These are phyloP conservation scores for Rhopalosiphum maidis DNA, from an alignment of 1,140 invertebrate genomes.

Conservation along the genomic window DNA sequence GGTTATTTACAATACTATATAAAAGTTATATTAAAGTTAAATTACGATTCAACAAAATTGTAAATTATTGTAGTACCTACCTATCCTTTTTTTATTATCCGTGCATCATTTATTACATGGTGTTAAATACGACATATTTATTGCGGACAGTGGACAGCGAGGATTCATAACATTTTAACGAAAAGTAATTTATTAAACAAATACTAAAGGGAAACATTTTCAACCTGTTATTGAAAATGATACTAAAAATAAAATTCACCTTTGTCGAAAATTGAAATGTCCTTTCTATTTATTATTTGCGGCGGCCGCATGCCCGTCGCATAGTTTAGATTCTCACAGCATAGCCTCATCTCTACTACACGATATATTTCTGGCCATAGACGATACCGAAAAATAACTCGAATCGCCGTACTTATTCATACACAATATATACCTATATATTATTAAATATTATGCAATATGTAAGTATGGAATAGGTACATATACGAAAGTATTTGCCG, in stretches of 20 bases:
- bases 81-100: neutral
- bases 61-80: neutral
- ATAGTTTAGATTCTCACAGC: neutral
- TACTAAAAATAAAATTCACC: conserved; percentile 5
- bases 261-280: neutral
- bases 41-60: neutral
- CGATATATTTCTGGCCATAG: neutral
- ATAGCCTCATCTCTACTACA: neutral
- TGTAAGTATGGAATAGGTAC: neutral
- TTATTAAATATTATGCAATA: neutral
- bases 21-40: neutral
- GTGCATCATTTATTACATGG: neutral
- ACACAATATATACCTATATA: neutral
- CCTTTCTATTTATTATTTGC: neutral
- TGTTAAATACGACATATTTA: neutral
- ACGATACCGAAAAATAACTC: neutral
- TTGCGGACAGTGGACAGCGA: neutral
- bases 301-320: no score
- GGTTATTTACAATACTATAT: neutral
- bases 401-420: neutral
- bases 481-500: neutral
- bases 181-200: neutral
- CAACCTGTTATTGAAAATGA: neutral
- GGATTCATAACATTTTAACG: neutral
- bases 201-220: neutral